Conservation (phyloP, 2,888 invertebrate species). For the Andricus curvator region DNA sequence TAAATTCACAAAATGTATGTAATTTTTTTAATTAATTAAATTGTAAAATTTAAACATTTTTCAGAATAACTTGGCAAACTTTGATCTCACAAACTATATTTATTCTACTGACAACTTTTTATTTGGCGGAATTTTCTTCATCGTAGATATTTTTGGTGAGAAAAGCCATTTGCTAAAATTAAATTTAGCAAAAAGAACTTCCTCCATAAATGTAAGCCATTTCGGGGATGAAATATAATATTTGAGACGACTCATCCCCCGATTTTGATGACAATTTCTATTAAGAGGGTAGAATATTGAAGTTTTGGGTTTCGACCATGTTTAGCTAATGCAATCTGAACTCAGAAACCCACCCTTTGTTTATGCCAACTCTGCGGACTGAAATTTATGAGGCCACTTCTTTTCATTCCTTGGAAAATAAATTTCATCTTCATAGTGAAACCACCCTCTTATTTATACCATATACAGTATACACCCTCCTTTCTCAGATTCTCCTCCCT, state of each 20-base stretch:
- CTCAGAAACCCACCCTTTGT: constrained; percentile 60
- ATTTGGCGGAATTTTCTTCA: too few relatives aligned
- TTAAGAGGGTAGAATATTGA: constrained; percentile 11
- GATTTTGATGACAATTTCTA: constrained; percentile 51
- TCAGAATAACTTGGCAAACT: too few relatives aligned
- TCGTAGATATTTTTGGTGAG: too few relatives aligned
- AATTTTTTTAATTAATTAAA: too few relatives aligned
- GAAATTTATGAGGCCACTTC: constrained; percentile 66
- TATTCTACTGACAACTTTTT: too few relatives aligned
- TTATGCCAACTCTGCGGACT: constrained; percentile 55
- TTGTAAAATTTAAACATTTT: too few relatives aligned
- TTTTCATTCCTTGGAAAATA: constrained; percentile 61
- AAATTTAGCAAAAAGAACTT: neutral
- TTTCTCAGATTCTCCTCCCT: constrained; percentile 23
- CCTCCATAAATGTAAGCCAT: neutral
- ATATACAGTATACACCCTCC: constrained; percentile 28
- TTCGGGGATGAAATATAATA: constrained; percentile 22
- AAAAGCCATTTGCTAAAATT: neutral
- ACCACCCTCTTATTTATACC: constrained; percentile 63
- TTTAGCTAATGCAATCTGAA: constrained; percentile 64
- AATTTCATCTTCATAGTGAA: constrained; percentile 63
- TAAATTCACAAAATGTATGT: too few relatives aligned
- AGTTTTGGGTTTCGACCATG: constrained; percentile 45
- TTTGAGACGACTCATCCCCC: neutral
- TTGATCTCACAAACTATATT: too few relatives aligned